A percentile compares a stretch with the other conserved stretches of the same genome.
phyloP scores from a whole-genome alignment of 2,888 invertebrate species.

The Ferrisia virgata region DNA sequence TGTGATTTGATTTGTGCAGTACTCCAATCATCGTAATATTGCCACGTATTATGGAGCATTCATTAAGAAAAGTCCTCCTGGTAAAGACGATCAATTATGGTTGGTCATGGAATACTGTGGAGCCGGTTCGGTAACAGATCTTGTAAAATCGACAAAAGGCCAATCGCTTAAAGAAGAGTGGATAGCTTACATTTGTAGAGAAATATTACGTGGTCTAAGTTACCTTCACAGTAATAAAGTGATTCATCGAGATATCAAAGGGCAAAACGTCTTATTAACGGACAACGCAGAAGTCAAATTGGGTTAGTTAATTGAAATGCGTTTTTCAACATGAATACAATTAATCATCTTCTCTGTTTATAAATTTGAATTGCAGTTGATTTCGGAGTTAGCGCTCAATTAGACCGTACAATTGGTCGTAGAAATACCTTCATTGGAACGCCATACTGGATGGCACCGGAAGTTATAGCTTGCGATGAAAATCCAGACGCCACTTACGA shows the following conservation, averaged over 20 bases:
- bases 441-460: slow-evolving; percentile 98
- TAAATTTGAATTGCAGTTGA: slow-evolving; percentile 67
- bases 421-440: slow-evolving; percentile 99
- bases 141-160: slow-evolving; percentile 98
- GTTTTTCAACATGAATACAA: neutral
- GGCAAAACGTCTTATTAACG: slow-evolving; percentile 97
- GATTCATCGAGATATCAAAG: slow-evolving; percentile 98
- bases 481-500: slow-evolving; percentile 99
- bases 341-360: neutral
- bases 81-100: slow-evolving; percentile 99
- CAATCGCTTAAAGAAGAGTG: slow-evolving; percentile 98
- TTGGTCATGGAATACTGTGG: slow-evolving; percentile 99
- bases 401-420: slow-evolving; percentile 97
- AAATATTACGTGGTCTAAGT: slow-evolving; percentile 90
- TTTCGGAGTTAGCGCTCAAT: slow-evolving; percentile 98
- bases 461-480: slow-evolving; percentile 99
- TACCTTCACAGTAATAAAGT: slow-evolving; percentile 99
- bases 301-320: slow-evolving; percentile 57
- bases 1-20: slow-evolving; percentile 57
- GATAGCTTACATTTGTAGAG: slow-evolving; percentile 98
- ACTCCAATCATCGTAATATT: slow-evolving; percentile 98
- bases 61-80: slow-evolving; percentile 97
- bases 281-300: slow-evolving; percentile 99
- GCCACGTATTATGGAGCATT: slow-evolving; percentile 99
- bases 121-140: slow-evolving; percentile 96